phyloP scores from a whole-genome alignment of 1,140 invertebrate genomes.

The Drosophila ficusphila region DNA sequence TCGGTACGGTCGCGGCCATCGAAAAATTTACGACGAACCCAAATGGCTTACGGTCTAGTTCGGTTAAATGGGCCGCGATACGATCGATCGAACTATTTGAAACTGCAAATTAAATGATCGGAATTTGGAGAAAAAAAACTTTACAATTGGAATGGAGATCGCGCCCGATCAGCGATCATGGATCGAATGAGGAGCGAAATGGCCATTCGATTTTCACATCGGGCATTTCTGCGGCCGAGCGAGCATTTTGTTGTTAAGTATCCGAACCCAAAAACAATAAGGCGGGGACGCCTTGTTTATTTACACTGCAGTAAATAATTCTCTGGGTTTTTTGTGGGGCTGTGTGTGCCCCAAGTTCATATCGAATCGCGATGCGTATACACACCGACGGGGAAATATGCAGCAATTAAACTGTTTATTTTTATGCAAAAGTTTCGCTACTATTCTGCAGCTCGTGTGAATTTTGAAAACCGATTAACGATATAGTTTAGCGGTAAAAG shows the following conservation, averaged over 20 bases:
- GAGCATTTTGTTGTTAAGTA: constrained; percentile 65
- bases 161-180: constrained; percentile 39
- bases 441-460: not conserved
- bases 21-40: not conserved
- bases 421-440: constrained; percentile 15
- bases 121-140: constrained; percentile 10
- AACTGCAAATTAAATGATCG: constrained; percentile 6
- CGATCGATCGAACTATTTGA: not conserved
- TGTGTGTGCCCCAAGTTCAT: constrained; percentile 17
- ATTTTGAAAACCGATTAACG: not conserved
- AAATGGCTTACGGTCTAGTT: not conserved
- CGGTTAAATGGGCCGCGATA: not conserved
- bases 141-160: constrained; percentile 21
- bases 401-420: constrained; percentile 25
- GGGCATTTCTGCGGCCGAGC: constrained; percentile 39
- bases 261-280: constrained; percentile 45
- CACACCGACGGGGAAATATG: constrained; percentile 18
- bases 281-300: constrained; percentile 22
- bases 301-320: constrained; percentile 48
- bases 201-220: constrained; percentile 27
- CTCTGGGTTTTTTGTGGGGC: not conserved
- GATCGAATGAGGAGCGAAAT: constrained; percentile 46
- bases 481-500: not conserved
- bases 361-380: constrained; percentile 3
- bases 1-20: not conserved